phyloP scores from a whole-genome alignment of 37 sponge, comb jelly and placozoan genomes.

The Bolinopsis microptera region DNA sequence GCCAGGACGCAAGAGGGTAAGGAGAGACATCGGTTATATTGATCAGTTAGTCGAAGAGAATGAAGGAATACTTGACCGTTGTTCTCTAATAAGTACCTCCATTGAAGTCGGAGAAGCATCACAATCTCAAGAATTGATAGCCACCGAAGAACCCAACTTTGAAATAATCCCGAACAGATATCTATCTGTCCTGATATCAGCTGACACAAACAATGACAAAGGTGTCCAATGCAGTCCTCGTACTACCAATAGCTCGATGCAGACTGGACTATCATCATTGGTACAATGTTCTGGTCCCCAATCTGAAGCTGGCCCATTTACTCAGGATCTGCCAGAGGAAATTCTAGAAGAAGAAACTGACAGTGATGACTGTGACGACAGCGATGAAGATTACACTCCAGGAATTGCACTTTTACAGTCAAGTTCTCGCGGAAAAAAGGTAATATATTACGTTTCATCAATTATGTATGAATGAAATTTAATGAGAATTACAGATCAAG shows the following conservation, averaged over 20 bases:
- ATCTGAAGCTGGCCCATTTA: neutral
- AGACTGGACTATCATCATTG: neutral
- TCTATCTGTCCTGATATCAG: slow-evolving; percentile 9
- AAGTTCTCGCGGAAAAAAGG: no score
- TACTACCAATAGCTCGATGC: neutral
- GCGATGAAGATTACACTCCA: neutral
- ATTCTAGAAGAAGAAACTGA: neutral
- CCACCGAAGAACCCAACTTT: neutral
- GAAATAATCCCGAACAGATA: neutral
- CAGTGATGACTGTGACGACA: neutral
- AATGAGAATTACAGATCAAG: no score
- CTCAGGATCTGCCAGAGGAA: neutral
- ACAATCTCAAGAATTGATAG: no score
- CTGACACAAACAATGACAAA: slow-evolving; percentile 1
- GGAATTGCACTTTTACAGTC: no score
- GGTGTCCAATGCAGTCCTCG: slow-evolving; percentile 16
- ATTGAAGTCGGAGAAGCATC: no score
- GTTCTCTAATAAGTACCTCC: neutral
- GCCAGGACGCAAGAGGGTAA: neutral
- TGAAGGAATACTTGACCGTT: neutral
- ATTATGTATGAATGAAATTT: no score
- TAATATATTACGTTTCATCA: no score
- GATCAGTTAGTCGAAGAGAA: slow-evolving; percentile 9
- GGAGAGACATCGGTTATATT: neutral
- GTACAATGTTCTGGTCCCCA: neutral